Conservation (phyloP, 1,140 invertebrate genomes). For the Drosophila tsacasi region DNA sequence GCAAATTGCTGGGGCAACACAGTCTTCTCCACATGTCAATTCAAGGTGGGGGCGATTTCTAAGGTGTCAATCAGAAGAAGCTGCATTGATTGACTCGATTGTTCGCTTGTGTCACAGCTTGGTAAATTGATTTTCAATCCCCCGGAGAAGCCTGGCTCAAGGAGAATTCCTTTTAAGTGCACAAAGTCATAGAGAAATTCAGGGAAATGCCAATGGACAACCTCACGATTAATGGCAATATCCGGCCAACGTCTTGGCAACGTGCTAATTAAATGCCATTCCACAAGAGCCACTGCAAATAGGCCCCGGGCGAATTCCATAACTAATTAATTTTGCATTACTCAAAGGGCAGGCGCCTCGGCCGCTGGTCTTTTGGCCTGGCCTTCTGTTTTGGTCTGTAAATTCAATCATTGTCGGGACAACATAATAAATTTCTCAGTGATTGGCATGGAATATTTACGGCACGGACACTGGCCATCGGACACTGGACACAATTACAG, state of each 20-base stretch:
- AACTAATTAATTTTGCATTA: slow-evolving; percentile 63
- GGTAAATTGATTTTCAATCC: slow-evolving; percentile 43
- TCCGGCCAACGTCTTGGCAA: slow-evolving; percentile 19
- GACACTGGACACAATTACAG: slow-evolving; percentile 23
- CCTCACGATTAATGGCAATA: slow-evolving; percentile 11
- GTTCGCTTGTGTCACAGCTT: slow-evolving; percentile 26
- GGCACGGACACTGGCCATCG: background rate
- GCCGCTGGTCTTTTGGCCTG: background rate
- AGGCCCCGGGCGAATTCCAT: slow-evolving; percentile 30
- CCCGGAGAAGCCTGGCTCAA: background rate
- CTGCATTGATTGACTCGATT: slow-evolving; percentile 54
- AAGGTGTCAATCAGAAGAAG: slow-evolving; percentile 53
- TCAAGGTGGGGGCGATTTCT: slow-evolving; percentile 11
- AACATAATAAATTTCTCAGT: slow-evolving; percentile 34
- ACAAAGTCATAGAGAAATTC: background rate
- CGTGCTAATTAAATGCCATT: slow-evolving; percentile 44
- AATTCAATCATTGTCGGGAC: slow-evolving; percentile 46
- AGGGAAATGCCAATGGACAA: background rate
- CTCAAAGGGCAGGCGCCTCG: slow-evolving; percentile 14
- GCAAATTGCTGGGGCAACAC: slow-evolving; percentile 58
- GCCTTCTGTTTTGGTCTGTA: slow-evolving; percentile 3
- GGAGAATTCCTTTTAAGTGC: slow-evolving; percentile 16
- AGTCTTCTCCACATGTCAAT: slow-evolving; percentile 30
- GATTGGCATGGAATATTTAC: slow-evolving; percentile 44
- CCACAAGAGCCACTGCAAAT: slow-evolving; percentile 17